These are phyloP conservation scores for Xiphophorus hellerii DNA, from an alignment of 2,113 vertebrate genomes.

Conservation along the genomic window DNA sequence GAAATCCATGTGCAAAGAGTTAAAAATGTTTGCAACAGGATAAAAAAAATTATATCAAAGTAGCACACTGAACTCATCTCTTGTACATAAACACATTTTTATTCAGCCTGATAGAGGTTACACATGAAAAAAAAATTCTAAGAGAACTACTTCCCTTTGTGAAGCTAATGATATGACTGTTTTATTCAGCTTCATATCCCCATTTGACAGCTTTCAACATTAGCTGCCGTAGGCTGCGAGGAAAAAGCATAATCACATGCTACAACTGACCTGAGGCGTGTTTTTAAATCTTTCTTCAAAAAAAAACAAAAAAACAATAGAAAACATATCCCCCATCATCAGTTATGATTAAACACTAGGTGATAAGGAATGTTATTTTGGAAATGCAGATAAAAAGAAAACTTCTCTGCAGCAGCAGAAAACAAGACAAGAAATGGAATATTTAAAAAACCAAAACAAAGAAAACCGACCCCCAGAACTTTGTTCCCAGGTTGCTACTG, in stretches of 20 bases:
- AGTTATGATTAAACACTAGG: slow-evolving; percentile 43
- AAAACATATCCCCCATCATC: slow-evolving; percentile 34
- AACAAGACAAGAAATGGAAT: slow-evolving; percentile 21
- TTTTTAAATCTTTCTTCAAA: slow-evolving; percentile 39
- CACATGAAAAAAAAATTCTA: slow-evolving; percentile 57
- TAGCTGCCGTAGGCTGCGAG: slow-evolving; percentile 56
- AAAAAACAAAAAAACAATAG: slow-evolving; percentile 16
- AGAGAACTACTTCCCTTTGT: slow-evolving; percentile 75
- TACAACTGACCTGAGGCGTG: slow-evolving; percentile 70
- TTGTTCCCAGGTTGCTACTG: slow-evolving; percentile 67
- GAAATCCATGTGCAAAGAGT: too few species aligned
- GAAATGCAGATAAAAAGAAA: slow-evolving; percentile 51
- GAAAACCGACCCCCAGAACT: slow-evolving; percentile 42
- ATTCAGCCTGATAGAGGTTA: slow-evolving; percentile 75
- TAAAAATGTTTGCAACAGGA: not conserved
- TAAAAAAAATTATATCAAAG: not conserved
- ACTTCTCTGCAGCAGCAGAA: slow-evolving; percentile 40
- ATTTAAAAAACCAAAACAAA: slow-evolving; percentile 1
- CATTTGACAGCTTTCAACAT: slow-evolving; percentile 50
- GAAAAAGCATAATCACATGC: slow-evolving; percentile 69
- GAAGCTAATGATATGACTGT: slow-evolving; percentile 67
- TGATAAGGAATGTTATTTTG: slow-evolving; percentile 68
- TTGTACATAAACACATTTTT: slow-evolving; percentile 77
- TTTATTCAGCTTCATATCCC: slow-evolving; percentile 59
- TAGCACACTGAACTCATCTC: slow-evolving; percentile 29